Percentiles rank a stretch among this genome's conserved stretches.
Conservation (phyloP, 53 echinoderm and acorn worm genomes). For the Stichopus horrens region DNA sequence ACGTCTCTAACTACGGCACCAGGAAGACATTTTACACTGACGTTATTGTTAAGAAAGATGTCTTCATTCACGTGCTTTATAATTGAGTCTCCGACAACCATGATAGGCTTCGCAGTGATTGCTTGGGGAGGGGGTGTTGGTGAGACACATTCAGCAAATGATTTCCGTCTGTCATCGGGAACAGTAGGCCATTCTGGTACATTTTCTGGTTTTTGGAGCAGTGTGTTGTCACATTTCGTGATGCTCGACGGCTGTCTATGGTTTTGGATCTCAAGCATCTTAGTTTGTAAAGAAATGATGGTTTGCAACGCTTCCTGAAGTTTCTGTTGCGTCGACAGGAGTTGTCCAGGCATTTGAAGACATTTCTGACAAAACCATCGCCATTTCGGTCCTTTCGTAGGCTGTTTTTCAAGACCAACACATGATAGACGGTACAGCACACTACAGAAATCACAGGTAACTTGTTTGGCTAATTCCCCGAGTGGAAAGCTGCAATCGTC, state of each 20-base stretch:
- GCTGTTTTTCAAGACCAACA: constrained; percentile 12
- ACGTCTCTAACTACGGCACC: too few species aligned
- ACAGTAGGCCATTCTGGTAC: too few species aligned
- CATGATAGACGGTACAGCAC: background rate
- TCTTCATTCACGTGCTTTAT: background rate
- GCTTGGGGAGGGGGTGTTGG: background rate
- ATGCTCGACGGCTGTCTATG: background rate
- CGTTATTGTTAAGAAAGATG: too few species aligned
- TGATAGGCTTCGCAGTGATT: background rate
- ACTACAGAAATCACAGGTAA: constrained; percentile 10
- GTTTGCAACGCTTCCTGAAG: background rate
- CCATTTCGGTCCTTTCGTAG: background rate
- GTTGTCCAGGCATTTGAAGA: background rate
- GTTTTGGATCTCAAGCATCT: background rate
- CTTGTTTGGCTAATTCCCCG: background rate
- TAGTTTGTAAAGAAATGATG: background rate
- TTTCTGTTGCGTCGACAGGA: background rate
- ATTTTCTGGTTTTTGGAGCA: too few species aligned
- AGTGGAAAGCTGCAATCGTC: background rate
- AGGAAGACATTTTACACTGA: too few species aligned
- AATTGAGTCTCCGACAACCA: background rate
- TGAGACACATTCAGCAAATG: background rate
- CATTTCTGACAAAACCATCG: constrained; percentile 5
- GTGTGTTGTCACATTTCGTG: too few species aligned
- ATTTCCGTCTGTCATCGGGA: too few species aligned